phyloP scores from a whole-genome alignment of 2,797 vertebrate genomes.

The Lacerta bilineata region DNA sequence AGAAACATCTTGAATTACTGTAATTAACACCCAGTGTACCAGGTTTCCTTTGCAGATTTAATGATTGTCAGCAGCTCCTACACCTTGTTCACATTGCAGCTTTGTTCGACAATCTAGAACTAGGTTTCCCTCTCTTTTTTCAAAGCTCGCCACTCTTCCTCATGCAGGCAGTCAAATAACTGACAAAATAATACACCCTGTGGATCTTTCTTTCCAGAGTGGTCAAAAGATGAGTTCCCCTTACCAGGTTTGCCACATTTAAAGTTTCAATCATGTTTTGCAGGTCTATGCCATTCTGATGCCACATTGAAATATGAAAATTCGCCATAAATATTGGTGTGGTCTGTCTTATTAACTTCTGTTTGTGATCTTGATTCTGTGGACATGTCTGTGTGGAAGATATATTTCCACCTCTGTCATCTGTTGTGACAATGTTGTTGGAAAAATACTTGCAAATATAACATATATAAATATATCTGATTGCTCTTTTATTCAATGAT shows the following conservation, averaged over 20 bases:
- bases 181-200: slow-evolving; percentile 14
- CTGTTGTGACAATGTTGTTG: too few relatives aligned
- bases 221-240: slow-evolving; percentile 18
- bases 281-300: neutral
- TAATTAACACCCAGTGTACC: slow-evolving; percentile 64
- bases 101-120: slow-evolving; percentile 41
- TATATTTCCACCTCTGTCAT: too few relatives aligned
- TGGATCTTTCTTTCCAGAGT: slow-evolving; percentile 3
- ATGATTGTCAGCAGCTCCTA: slow-evolving; percentile 56
- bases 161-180: slow-evolving; percentile 3
- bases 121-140: slow-evolving; percentile 34
- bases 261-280: neutral
- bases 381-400: neutral
- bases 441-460: too few relatives aligned
- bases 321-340: neutral
- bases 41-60: slow-evolving; percentile 70
- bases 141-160: neutral
- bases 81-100: slow-evolving; percentile 53
- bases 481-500: too few relatives aligned
- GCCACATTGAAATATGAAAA: neutral
- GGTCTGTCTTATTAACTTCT: neutral
- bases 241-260: neutral
- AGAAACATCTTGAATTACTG: slow-evolving; percentile 71
- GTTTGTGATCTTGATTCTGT: neutral
- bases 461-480: too few relatives aligned